A percentile compares a stretch with the other conserved stretches of the same genome.
Conservation (phyloP, 2,797 vertebrate genomes). For the Vultur gryphus region DNA sequence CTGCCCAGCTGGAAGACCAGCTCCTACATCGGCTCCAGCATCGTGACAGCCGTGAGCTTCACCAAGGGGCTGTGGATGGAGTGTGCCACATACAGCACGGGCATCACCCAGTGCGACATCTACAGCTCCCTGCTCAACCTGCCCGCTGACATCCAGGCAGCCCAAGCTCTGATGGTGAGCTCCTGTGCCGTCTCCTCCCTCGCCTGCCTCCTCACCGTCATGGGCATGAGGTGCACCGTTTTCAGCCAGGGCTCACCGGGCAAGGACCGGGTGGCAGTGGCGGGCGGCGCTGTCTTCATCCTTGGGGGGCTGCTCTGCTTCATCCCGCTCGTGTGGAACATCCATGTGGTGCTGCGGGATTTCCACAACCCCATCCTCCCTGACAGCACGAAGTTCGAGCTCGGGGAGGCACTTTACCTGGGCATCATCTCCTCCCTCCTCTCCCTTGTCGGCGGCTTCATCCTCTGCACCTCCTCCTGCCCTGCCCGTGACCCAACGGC, state of each 20-base stretch:
- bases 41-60: slow-evolving; percentile 88
- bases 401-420: slow-evolving; percentile 89
- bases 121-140: slow-evolving; percentile 93
- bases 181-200: slow-evolving; percentile 84
- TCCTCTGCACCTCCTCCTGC: slow-evolving; percentile 88
- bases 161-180: slow-evolving; percentile 92
- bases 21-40: slow-evolving; percentile 90
- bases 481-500: slow-evolving; percentile 54
- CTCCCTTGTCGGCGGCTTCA: slow-evolving; percentile 83
- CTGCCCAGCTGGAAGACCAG: slow-evolving; percentile 89
- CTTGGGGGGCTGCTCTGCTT: slow-evolving; percentile 85
- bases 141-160: slow-evolving; percentile 83
- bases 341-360: slow-evolving; percentile 87
- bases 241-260: slow-evolving; percentile 79
- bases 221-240: slow-evolving; percentile 93
- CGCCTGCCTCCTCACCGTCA: slow-evolving; percentile 73
- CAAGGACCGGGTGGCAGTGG: slow-evolving; percentile 84
- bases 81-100: slow-evolving; percentile 92
- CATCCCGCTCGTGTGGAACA: slow-evolving; percentile 90
- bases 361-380: slow-evolving; percentile 85
- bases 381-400: slow-evolving; percentile 87
- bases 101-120: slow-evolving; percentile 93
- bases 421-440: slow-evolving; percentile 86
- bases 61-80: slow-evolving; percentile 97
- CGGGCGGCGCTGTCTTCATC: slow-evolving; percentile 79